phyloP scores from a whole-genome alignment of 2,888 invertebrate species.

The Dynastes tityus region DNA sequence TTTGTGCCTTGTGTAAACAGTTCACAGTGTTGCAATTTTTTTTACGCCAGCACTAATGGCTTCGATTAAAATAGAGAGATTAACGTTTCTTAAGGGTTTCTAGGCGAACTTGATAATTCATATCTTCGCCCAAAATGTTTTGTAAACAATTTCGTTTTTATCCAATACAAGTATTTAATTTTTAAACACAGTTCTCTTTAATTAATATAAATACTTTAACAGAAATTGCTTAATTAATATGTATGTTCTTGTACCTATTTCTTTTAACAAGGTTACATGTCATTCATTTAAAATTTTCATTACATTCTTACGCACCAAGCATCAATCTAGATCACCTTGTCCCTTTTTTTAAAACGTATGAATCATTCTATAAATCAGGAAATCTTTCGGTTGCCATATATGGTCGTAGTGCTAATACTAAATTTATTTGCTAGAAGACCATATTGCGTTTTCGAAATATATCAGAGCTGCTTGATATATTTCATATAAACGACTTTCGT shows the following conservation, averaged over 20 bases:
- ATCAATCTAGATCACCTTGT: slow-evolving; percentile 25
- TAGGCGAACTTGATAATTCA: no score
- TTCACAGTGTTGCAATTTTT: no score
- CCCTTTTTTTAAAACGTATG: slow-evolving; percentile 12
- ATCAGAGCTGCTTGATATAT: no score
- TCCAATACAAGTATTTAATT: no score
- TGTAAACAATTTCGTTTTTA: no score
- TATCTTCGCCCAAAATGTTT: no score
- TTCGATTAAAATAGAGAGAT: no score
- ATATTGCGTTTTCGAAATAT: background rate
- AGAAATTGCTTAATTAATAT: background rate
- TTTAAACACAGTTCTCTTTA: no score
- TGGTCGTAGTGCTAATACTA: background rate
- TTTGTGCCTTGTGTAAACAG: no score
- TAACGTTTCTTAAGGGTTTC: no score
- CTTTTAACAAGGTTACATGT: background rate
- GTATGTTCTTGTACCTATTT: background rate
- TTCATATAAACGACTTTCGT: background rate
- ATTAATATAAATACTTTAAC: no score
- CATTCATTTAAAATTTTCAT: background rate
- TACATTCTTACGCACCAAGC: background rate
- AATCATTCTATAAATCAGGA: slow-evolving; percentile 8
- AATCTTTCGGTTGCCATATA: background rate
- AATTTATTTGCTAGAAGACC: background rate
- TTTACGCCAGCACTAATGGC: no score